Evolutionary conservation across 2,113 vertebrate species (phyloP), one percentile per base, ranked within the genome.

Genomic region (Laticauda colubrina): DNA sequence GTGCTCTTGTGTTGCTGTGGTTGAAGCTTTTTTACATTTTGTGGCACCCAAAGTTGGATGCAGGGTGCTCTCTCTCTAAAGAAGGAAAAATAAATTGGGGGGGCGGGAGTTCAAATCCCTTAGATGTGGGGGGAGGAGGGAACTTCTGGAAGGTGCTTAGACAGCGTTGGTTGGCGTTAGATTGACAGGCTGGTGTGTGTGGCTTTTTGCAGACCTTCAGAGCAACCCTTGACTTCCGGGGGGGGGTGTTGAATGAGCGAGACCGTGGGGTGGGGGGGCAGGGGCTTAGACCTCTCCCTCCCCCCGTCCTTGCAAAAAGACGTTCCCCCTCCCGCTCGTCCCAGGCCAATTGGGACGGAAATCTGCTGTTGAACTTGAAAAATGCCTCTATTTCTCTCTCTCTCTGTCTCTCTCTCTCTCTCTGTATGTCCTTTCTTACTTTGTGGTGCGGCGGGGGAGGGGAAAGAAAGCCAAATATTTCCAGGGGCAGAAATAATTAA

Each of bases 61-160:
- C 59, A 29, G 24, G 24, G 2, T 18, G 64, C 64, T 6, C 29
- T 34, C 4, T 34, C 64, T 75, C n/a, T 18, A 75, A 34, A 6
- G n/a, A 12, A 18, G n/a, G 64, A 75, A 34, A 34, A n/a, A 75
- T 75, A 75, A 5, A 18, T 75, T n/a, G 29, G 29, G 64, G 64
- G 64, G 29, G 7, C 1, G 26, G 26, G 29, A 34, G n/a, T 75
- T 75, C 64, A 75, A 75, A 34, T 57, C 6, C 21, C 2, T 57
- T 57, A 57, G 21, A 57, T 23, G 56, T 3, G 3, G 24, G 14
- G 7, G 56, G 1, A 3, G 24, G 14, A 5, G 2, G 0, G 0
- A 5, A 75, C n/a, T 2, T n/a, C 64, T 75, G 29, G 14, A 75
- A 34, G 12, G n/a, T 5, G n/a, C 5, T 34, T 75, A 75, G 29